These are phyloP conservation scores for Macaria liturata DNA, from an alignment of 2,888 invertebrate genomes.

Conservation along the genomic window DNA sequence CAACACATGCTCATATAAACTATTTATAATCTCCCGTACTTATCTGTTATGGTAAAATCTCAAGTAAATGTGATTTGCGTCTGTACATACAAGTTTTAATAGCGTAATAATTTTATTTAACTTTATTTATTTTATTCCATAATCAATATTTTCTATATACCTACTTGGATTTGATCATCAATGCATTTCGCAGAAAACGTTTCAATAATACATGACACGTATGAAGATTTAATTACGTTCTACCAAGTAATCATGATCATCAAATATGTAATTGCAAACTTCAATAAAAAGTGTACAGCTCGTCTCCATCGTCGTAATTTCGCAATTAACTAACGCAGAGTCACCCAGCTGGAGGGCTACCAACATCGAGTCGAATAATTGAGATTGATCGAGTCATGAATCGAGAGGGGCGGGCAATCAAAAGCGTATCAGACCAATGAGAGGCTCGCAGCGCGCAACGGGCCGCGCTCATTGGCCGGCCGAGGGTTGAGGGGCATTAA, in stretches of 20 bases:
- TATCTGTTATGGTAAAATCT: constrained; percentile 23
- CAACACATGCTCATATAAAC: constrained; percentile 47
- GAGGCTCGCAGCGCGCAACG: constrained; percentile 52
- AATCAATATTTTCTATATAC: too few relatives aligned
- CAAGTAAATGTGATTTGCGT: neutral
- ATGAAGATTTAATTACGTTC: constrained; percentile 2
- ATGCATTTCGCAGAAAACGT: too few relatives aligned
- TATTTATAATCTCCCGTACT: constrained; percentile 44
- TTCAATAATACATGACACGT: too few relatives aligned
- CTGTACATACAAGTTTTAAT: too few relatives aligned
- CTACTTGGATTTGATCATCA: too few relatives aligned
- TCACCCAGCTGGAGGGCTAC: constrained; percentile 57
- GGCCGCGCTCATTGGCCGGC: constrained; percentile 63
- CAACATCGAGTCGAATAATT: constrained; percentile 66
- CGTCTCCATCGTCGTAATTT: constrained; percentile 10
- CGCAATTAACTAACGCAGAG: constrained; percentile 48
- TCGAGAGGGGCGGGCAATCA: constrained; percentile 81
- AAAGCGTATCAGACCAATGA: constrained; percentile 78
- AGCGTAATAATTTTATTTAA: too few relatives aligned
- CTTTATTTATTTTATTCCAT: too few relatives aligned
- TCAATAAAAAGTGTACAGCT: constrained; percentile 5
- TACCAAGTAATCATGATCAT: constrained; percentile 1
- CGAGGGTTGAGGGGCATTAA: constrained; percentile 70
- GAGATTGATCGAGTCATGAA: constrained; percentile 78
- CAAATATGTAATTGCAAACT: constrained; percentile 3